Evolutionary conservation across 2,113 vertebrate species (phyloP), one percentile per base, ranked within the genome.

Genomic region (Setophaga petechia): DNA sequence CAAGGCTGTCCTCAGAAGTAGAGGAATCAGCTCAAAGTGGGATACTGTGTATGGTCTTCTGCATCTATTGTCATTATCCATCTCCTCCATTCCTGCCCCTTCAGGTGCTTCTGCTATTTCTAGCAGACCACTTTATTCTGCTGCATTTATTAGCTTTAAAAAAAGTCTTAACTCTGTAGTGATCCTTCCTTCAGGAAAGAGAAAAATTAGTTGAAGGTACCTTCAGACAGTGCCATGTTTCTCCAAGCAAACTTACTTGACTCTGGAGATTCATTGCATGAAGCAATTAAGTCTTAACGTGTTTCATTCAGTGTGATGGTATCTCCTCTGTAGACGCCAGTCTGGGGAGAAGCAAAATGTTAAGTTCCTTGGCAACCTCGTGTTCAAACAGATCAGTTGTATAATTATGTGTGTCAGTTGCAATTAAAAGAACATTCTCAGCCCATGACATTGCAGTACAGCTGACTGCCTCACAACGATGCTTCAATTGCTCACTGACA

Each of bases 361-460:
- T 97, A 83, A 95, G 75, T 98, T 98, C 92, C 97, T 97, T 98
- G 97, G 98, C 97, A 98, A 94, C 97, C 93, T 97, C 87, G 15
- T 96, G 89, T 97, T 98, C 93, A 76, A 97, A 97, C 97, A 97
- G 97, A 97, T 98, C 97, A 97, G 74, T 97, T 97, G 95, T 97
- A 90, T 98, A 98, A 98, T 98, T 98, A 95, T 94, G 95, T 97
- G 95, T 98, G 97, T 97, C 97, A 97, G 91, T 97, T 98, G 97
- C 97, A 98, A 98, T 98, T 98, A 98, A 97, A 96, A 97, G 96
- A 96, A 95, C 97, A 98, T 98, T 98, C 97, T 97, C 97, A 97
- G 96, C 95, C 96, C 89, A 68, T 98, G 97, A 97, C 96, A 84
- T 90, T 55, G 28, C 92, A 93, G 65, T 92, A 71, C 95, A 96